Base-by-base conservation (phyloP, 2,113 vertebrate genomes). In the Mesoclemmys tuberculata region DNA sequence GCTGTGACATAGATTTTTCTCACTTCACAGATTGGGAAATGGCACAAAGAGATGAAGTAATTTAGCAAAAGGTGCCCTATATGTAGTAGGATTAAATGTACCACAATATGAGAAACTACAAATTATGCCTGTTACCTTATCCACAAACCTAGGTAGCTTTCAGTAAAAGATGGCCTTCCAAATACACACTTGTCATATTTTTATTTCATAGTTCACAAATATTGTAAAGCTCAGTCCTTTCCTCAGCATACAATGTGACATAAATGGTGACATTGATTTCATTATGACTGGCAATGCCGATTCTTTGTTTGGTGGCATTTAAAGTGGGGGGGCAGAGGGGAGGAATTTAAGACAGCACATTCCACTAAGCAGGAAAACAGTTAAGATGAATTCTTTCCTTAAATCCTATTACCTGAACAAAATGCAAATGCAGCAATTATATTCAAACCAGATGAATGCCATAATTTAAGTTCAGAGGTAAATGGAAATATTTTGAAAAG, bases 401-500 rank as follows among this genome's bases (percentile, higher is more conserved):
- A 80, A 93, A 82, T 51, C 87, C 92, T 87, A 83, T 55, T 88
- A 96, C 89, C 83, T 75, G 61, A 95, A 55, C 46, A 97, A 93
- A 97, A 94, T 78, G 90, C 96, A 96, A 88, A 98, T 84, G 92
- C 84, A 96, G 96, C 96, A 95, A 97, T 95, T 96, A 96, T 38
- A 89, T 89, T 97, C 89, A 94, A 92, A 90, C 7, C 81, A 4
- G 2, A 90, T 71, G 93, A 97, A 96, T 84, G 91, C 91, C 94
- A 58, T 98, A 95, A 98, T 98, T 96, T 4, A 3, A 94, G 95
- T 96, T 97, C 94, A 95, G 78, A 79, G 88, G 35, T 88, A 89
- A 96, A 90, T 64, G 54, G 89, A 98, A 98, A 96, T 96, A 98
- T 97, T 97, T 97, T 97, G 95, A 98, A 97, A 97, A 93, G 90